Conservation (phyloP, 2,113 vertebrate genomes). For the Arothron firmamentum region DNA sequence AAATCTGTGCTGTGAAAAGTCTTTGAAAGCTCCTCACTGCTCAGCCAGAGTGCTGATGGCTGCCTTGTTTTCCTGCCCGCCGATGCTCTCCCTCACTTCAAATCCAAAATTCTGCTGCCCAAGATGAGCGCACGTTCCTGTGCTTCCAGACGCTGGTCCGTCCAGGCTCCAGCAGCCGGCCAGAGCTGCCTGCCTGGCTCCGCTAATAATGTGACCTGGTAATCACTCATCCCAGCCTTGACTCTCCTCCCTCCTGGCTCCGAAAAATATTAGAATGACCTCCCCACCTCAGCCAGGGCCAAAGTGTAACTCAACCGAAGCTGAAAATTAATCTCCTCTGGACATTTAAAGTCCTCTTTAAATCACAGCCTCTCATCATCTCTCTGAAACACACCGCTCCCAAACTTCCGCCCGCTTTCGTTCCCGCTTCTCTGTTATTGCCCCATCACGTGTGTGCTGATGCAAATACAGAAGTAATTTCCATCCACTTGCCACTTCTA, state of each 20-base stretch:
- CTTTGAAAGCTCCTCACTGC: neutral
- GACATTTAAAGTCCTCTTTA: constrained; percentile 39
- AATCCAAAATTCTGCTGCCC: constrained; percentile 31
- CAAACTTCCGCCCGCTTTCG: neutral
- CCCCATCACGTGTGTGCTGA: too few relatives aligned
- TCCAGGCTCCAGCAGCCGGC: constrained; percentile 15
- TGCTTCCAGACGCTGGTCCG: constrained; percentile 17
- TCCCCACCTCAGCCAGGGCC: constrained; percentile 31
- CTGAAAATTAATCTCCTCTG: constrained; percentile 43
- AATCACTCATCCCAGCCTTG: constrained; percentile 49
- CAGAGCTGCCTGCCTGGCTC: constrained; percentile 39
- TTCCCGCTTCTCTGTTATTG: too few relatives aligned
- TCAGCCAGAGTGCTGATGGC: neutral
- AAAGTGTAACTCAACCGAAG: constrained; percentile 31
- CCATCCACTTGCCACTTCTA: too few relatives aligned
- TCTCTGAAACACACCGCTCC: neutral
- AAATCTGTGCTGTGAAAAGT: constrained; percentile 8
- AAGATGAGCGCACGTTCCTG: constrained; percentile 38
- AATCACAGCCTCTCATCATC: constrained; percentile 23
- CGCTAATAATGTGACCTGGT: constrained; percentile 45
- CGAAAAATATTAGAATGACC: constrained; percentile 56
- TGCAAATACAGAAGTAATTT: too few relatives aligned
- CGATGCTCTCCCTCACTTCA: neutral
- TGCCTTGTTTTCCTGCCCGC: neutral
- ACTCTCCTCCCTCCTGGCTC: constrained; percentile 32